Evolutionary conservation across 2,888 invertebrate species (phyloP).

Genomic region (Nemotelus pantherinus): DNA sequence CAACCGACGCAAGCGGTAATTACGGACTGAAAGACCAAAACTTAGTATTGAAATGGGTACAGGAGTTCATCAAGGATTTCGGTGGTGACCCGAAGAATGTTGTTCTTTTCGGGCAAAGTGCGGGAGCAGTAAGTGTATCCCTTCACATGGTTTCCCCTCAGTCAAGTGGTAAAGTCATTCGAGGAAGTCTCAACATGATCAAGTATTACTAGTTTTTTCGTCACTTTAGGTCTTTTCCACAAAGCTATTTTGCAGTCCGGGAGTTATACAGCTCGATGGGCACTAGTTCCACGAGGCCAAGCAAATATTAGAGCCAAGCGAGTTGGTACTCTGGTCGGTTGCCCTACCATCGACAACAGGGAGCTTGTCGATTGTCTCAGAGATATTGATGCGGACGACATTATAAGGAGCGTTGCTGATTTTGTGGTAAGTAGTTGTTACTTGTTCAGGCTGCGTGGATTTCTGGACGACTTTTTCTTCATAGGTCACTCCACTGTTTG

Average conservation of each 20-base stretch:
- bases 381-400: too few relatives aligned
- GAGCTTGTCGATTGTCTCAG: too few relatives aligned
- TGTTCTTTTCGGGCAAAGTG: conserved; percentile 72
- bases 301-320: conserved; percentile 67
- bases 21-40: conserved; percentile 71
- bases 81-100: conserved; percentile 70
- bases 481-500: background rate
- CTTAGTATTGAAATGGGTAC: conserved; percentile 68
- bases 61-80: conserved; percentile 68
- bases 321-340: background rate
- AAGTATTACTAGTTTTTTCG: conserved; percentile 1
- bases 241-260: conserved; percentile 77
- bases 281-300: conserved; percentile 67
- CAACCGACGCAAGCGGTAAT: conserved; percentile 69
- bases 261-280: conserved; percentile 71
- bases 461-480: background rate
- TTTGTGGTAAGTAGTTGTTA: background rate
- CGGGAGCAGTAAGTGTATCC: conserved; percentile 70
- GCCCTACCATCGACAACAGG: too few relatives aligned
- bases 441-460: background rate
- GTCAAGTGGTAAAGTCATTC: conserved; percentile 45
- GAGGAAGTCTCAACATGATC: background rate
- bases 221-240: conserved; percentile 71
- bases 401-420: too few relatives aligned
- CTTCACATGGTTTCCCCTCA: conserved; percentile 70